These are phyloP conservation scores for Coenobita brevimanus DNA, from an alignment of 1,140 invertebrate species.

Conservation along the genomic window DNA sequence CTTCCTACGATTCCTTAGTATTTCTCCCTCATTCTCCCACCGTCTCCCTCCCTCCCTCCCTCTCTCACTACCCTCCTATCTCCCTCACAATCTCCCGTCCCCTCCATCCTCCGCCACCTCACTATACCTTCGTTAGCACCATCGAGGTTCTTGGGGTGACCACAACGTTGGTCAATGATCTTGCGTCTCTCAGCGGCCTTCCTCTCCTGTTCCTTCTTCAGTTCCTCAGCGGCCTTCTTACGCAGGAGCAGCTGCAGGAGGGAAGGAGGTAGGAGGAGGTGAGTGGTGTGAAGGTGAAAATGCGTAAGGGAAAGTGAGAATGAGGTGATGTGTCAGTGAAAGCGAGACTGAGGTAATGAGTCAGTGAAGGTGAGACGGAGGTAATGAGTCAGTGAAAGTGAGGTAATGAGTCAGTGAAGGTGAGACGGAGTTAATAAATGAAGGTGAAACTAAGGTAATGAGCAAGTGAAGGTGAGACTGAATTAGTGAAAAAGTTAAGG, in stretches of 20 bases:
- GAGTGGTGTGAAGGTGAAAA: not conserved
- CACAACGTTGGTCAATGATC: conserved; percentile 96
- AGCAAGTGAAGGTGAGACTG: too few relatives aligned
- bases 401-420: too few relatives aligned
- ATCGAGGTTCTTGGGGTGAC: conserved; percentile 90
- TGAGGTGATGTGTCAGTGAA: too few relatives aligned
- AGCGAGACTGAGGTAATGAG: too few relatives aligned
- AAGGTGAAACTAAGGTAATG: too few relatives aligned
- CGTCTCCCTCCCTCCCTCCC: not conserved
- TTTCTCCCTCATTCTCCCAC: not conserved
- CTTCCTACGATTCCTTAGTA: not conserved
- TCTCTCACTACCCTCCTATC: not conserved
- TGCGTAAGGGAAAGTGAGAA: too few relatives aligned
- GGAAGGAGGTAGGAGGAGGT: not conserved
- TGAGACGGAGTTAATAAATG: too few relatives aligned
- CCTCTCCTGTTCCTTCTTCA: conserved; percentile 99
- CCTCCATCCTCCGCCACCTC: conserved; percentile 12
- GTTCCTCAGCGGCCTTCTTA: conserved; percentile 99
- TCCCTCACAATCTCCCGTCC: not conserved
- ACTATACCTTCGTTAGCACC: conserved; percentile 88
- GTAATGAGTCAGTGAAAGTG: too few relatives aligned
- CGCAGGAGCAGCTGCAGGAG: conserved; percentile 87
- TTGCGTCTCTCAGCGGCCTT: conserved; percentile 98
- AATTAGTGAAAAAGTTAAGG: too few relatives aligned
- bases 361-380: too few relatives aligned